Conservation (phyloP, 2,888 invertebrate species). For the Apoderus coryli region DNA sequence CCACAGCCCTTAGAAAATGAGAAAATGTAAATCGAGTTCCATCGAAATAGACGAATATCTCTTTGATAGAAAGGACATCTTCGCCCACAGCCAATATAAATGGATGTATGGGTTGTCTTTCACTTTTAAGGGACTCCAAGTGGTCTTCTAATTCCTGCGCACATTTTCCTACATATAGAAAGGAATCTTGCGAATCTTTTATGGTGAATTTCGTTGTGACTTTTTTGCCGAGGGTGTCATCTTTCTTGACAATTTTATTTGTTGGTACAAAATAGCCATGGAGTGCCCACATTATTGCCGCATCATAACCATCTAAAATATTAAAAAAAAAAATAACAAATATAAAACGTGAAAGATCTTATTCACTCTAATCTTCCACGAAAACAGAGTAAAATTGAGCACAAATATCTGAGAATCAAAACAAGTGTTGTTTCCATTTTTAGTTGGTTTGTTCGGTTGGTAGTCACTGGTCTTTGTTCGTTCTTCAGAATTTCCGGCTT, state of each 20-base stretch:
- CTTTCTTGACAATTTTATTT: conserved; percentile 10
- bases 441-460: too few species aligned
- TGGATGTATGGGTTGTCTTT: conserved; percentile 2
- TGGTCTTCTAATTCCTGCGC: conserved; percentile 6
- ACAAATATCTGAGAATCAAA: too few species aligned
- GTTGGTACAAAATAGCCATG: conserved; percentile 16
- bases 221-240: conserved; percentile 9
- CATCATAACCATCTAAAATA: conserved; percentile 12
- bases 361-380: too few species aligned
- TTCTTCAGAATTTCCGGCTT: too few species aligned
- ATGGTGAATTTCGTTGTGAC: conserved; percentile 12
- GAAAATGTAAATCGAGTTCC: conserved; percentile 8
- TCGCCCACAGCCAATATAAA: conserved; percentile 6
- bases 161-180: conserved; percentile 7
- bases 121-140: conserved; percentile 1
- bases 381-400: too few species aligned
- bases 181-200: conserved; percentile 13
- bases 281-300: conserved; percentile 12
- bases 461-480: too few species aligned
- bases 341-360: too few species aligned
- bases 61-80: conserved; percentile 2
- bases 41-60: conserved; percentile 10
- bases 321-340: background rate
- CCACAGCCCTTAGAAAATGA: conserved; percentile 11
- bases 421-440: too few species aligned